Conservation (phyloP, 2,888 invertebrate genomes). For the Tenthredo distinguenda region DNA sequence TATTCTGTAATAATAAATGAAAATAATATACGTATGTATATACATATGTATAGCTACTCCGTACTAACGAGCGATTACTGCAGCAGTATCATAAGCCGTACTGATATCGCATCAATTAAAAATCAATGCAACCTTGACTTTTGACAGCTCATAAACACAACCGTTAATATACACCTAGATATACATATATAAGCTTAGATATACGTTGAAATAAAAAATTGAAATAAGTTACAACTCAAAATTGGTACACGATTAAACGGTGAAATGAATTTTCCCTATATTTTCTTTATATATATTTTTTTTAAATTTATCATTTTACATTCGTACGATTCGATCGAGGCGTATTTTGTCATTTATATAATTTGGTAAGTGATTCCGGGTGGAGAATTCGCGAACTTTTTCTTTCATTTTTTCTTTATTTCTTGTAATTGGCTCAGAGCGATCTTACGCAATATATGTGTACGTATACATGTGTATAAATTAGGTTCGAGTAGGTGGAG, state of each 20-base stretch:
- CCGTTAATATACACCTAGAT: not conserved
- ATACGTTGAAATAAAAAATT: not conserved
- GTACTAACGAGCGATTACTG: not conserved
- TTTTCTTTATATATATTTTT: not conserved
- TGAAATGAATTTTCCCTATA: not conserved
- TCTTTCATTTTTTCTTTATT: too few relatives aligned
- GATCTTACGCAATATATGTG: too few relatives aligned
- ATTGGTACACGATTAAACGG: not conserved
- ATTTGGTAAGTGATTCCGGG: too few relatives aligned
- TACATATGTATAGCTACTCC: not conserved
- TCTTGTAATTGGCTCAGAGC: too few relatives aligned
- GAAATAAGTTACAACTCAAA: not conserved
- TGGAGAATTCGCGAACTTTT: too few relatives aligned
- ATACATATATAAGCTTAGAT: not conserved
- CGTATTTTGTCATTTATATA: too few relatives aligned
- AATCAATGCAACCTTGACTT: slow-evolving; percentile 5
- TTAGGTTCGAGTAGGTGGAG: not conserved
- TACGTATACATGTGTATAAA: not conserved
- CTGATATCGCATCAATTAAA: not conserved
- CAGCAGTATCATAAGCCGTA: not conserved
- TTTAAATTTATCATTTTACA: not conserved
- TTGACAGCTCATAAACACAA: slow-evolving; percentile 2
- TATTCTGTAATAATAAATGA: not conserved
- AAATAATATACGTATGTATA: not conserved
- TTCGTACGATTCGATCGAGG: not conserved